Evolutionary conservation across 2,113 vertebrate genomes (phyloP).

Genomic region (Hypanus sabinus): DNA sequence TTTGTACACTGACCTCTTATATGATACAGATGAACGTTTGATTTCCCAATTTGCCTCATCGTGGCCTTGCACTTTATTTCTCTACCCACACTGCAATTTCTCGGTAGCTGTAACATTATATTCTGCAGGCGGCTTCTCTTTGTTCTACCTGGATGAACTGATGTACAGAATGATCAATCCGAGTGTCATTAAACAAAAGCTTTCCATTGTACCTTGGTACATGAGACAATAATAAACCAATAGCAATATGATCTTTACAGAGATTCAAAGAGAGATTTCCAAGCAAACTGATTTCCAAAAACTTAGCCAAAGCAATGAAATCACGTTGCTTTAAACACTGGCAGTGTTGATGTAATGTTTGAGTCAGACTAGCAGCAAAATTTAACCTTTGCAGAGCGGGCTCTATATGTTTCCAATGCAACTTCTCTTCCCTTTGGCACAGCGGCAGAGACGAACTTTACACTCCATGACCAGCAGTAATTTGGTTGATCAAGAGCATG

Average conservation of each 20-base stretch:
- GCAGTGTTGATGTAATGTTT: not conserved
- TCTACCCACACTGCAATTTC: too few species aligned
- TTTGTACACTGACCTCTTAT: too few species aligned
- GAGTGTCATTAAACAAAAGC: too few species aligned
- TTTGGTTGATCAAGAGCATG: not conserved
- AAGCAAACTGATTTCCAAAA: not conserved
- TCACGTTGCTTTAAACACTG: not conserved
- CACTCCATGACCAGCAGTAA: not conserved
- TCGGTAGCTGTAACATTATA: too few species aligned
- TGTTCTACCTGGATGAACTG: too few species aligned
- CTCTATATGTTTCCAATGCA: not conserved
- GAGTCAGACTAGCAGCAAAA: not conserved
- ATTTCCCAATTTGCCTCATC: too few species aligned
- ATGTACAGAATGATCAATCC: too few species aligned
- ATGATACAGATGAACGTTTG: too few species aligned
- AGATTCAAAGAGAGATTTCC: not conserved
- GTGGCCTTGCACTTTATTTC: too few species aligned
- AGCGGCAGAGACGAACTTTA: not conserved
- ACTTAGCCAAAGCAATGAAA: not conserved
- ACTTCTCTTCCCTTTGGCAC: not conserved
- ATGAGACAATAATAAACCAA: too few species aligned
- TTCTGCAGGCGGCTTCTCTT: too few species aligned
- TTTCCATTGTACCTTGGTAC: too few species aligned
- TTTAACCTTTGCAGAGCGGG: not conserved
- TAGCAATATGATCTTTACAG: not conserved